Base-by-base conservation (phyloP, 2,888 invertebrate genomes). In the Anticlea derivata region DNA sequence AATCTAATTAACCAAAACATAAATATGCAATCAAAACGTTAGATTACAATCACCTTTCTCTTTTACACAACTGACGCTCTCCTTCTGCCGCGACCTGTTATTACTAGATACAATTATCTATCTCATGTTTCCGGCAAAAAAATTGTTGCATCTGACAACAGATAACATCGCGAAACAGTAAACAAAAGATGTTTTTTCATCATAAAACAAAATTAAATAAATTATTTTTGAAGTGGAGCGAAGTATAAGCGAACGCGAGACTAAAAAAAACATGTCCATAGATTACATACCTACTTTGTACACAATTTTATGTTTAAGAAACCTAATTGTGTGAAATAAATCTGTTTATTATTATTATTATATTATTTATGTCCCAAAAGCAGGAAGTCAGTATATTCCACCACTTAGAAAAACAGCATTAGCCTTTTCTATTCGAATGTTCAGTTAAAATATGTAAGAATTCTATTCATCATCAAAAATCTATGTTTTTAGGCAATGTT, bases 1-100 rank as follows among this genome's bases (percentile, higher is more conserved):
- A 56, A 56, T 44, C 50, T 52, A 65, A 68, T 70, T 66, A 65
- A 55, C 50, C 51, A 55, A 63, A 50, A 29, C 22, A 30, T 26
- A 10, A 61, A 64, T 60, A 61, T 53, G 40, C 55, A 59, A 61
- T 58, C 63, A 64, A 59, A 65, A 62, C 54, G 58, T 51, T 30
- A 38, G 70, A 71, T 73, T 64, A 59, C 7, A 26, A 72, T 70
- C 69, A 29, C 70, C 71, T 70, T 73, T 74, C 74, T 70, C 70
- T 74, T 66, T 61, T 61, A 54, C 63, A 66, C 60, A 50, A 54
- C 44, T 22, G 38, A 24, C 35, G 40, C 26, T 60, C 60, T 60
- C 47, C 23, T 50, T 60, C 55, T 55, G 47, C 40, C 8, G 34
- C 22, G 55, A 50, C 47, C 61, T 60, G 58, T 66, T 62, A 66